Percentiles rank a stretch among this genome's conserved stretches.
These are phyloP conservation scores for Calosoma granatense DNA, from an alignment of 1,140 invertebrate species.

Conservation along the genomic window DNA sequence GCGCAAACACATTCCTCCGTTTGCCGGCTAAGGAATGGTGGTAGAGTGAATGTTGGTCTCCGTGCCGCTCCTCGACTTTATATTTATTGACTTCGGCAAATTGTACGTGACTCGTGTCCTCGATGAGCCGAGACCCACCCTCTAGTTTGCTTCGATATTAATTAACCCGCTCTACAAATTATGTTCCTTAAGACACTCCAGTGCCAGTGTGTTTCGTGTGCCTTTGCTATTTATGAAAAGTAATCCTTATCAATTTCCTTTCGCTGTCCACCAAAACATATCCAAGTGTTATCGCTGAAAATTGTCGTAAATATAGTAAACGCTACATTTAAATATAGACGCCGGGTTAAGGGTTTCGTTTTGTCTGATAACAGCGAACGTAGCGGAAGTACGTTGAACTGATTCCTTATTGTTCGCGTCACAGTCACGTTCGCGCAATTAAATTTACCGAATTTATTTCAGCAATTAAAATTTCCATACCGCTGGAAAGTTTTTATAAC, in stretches of 20 bases:
- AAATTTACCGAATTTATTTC: neutral
- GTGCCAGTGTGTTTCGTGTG: no score
- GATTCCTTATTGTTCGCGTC: neutral
- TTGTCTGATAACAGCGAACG: neutral
- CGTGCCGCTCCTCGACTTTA: no score
- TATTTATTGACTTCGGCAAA: constrained; percentile 7
- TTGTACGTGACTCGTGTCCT: constrained; percentile 1
- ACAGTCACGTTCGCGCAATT: neutral
- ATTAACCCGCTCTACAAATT: neutral
- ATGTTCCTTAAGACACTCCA: neutral
- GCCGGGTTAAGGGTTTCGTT: no score
- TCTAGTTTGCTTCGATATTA: neutral
- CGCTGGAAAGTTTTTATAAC: neutral
- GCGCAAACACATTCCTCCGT: neutral
- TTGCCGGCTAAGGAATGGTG: neutral
- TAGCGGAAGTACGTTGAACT: neutral
- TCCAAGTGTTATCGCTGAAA: no score
- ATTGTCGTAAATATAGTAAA: neutral
- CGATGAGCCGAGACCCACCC: neutral
- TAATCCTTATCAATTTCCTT: no score
- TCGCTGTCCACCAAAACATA: neutral
- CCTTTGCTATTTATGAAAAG: no score
- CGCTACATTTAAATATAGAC: neutral
- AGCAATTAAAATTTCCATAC: neutral
- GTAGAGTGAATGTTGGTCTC: neutral